Conservation (phyloP, 2,797 vertebrate genomes). For the Chromobotia macracanthus region DNA sequence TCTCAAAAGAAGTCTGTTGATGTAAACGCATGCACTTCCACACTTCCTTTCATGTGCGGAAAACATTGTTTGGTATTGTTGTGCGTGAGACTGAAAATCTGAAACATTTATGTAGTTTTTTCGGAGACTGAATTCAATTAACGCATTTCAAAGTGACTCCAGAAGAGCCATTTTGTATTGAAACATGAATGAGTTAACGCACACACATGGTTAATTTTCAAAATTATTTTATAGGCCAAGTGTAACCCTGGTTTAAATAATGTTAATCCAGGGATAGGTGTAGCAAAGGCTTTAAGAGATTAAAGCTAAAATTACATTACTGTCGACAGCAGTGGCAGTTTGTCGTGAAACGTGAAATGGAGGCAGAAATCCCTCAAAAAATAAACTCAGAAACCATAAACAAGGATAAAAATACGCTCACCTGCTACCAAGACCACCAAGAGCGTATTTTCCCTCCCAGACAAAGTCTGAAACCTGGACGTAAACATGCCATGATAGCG, state of each 20-base stretch:
- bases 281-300: background rate
- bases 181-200: no score
- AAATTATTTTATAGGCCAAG: no score
- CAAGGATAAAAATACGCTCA: background rate
- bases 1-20: constrained; percentile 15
- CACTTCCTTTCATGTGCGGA: background rate
- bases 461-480: background rate
- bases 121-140: background rate
- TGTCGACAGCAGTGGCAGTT: background rate
- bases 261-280: no score
- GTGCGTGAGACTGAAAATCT: background rate
- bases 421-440: constrained; percentile 15
- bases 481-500: no score
- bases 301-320: background rate
- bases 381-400: constrained; percentile 2
- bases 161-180: no score
- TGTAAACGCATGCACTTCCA: background rate
- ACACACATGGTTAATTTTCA: no score
- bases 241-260: no score
- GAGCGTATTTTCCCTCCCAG: background rate
- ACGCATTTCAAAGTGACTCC: background rate
- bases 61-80: constrained; percentile 19
- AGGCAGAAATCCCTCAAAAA: background rate
- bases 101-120: background rate
- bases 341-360: background rate